Evolutionary conservation across 2,113 vertebrate genomes (phyloP).

Genomic region (Microcebus lehilahytsara): DNA sequence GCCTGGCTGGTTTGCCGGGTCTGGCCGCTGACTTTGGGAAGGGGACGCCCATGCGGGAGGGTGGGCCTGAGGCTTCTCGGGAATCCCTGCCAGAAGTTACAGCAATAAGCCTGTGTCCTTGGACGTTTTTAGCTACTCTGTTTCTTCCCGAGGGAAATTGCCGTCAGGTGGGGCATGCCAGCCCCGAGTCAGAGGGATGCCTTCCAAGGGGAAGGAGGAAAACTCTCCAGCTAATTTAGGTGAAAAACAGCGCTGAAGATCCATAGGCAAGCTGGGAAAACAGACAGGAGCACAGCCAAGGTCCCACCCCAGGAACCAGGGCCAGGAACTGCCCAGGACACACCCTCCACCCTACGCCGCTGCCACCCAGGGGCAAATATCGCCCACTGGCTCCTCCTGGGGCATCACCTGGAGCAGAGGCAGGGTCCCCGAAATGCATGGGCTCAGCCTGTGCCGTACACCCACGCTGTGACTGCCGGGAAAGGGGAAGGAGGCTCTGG

Average conservation of each 20-base stretch:
- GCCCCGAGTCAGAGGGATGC: neutral
- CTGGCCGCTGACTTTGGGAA: neutral
- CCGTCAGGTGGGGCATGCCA: neutral
- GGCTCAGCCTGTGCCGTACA: no score
- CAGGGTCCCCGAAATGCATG: neutral
- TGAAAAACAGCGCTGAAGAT: neutral
- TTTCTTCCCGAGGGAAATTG: neutral
- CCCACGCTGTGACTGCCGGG: no score
- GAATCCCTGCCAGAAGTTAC: neutral
- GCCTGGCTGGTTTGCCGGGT: neutral
- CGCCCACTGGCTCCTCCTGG: neutral
- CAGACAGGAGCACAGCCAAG: neutral
- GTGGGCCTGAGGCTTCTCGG: neutral
- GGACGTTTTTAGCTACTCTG: no score
- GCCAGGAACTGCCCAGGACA: neutral
- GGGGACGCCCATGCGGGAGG: accelerated
- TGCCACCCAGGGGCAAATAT: no score
- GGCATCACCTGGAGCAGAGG: neutral
- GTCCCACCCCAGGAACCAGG: no score
- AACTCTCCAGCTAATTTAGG: neutral
- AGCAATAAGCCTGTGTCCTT: neutral
- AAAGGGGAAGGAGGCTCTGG: no score
- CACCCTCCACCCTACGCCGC: neutral
- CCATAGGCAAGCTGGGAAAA: neutral
- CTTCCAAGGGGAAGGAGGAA: neutral